Base-by-base conservation (phyloP, 2,888 invertebrate species). In the Sceliomorpha sp. region DNA sequence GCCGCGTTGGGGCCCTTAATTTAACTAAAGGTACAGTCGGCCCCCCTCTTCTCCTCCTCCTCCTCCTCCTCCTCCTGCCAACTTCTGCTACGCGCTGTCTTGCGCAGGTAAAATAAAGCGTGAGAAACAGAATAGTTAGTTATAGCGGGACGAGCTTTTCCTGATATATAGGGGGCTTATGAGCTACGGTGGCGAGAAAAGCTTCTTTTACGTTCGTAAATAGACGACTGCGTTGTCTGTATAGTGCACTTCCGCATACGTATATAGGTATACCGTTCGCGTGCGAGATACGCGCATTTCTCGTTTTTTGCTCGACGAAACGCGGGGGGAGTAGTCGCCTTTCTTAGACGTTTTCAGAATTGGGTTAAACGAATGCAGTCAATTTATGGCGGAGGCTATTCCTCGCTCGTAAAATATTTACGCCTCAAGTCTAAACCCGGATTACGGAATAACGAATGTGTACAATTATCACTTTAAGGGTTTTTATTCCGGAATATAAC, bases 101-200 rank as follows among this genome's bases (percentile, higher is more conserved):
- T 47, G 53, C 55, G 64, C 59, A 63, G 70, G 64, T 62, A 56
- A 69, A 67, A 73, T 74, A 76, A 78, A 72, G 69, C 70, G 70
- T 58, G 71, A 69, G 72, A 74, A 76, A 77, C 69, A 72, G 69
- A 75, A 76, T 70, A 70, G 77, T 76, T 76, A 76, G 77, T 76
- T 77, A 74, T 76, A 75, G 75, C 74, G 55, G 55, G 72, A n/a
- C 72, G 73, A 77, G 76, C 76, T 77, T 77, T 73, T 44, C 48
- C 70, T 78, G 78, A 80, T 80, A 74, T 77, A 80, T 73, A n/a
- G 72, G 72, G 64, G 69, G 76, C 74, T 78, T 77, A 75, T 73
- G 56, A 47, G 67, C 60, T 53, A 64, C 64, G 59, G 10, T 27
- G 64, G 58, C 37, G 50, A 64, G 70, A 68, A 71, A 74, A 76